These are phyloP conservation scores for Limnephilus marmoratus DNA, from an alignment of 2,888 invertebrate genomes.

Conservation along the genomic window DNA sequence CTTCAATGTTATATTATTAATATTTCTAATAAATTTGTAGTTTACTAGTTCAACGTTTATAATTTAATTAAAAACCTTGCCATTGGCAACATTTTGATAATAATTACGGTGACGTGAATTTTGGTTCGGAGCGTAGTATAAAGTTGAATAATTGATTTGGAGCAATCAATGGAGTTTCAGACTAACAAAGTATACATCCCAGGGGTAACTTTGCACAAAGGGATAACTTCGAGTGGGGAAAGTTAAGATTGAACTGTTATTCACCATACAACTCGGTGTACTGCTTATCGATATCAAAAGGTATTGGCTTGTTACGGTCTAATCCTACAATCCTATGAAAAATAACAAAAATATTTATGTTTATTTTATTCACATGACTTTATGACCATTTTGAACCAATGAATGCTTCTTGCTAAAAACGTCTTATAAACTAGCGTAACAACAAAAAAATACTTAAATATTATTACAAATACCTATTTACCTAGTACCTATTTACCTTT, in stretches of 20 bases:
- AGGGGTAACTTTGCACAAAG: slow-evolving; percentile 44
- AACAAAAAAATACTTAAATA: too few species aligned
- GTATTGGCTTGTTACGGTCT: background rate
- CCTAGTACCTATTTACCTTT: too few species aligned
- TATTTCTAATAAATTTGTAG: background rate
- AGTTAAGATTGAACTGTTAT: slow-evolving; percentile 41
- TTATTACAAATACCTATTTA: too few species aligned
- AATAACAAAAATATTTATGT: background rate
- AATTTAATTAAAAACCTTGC: slow-evolving; percentile 15
- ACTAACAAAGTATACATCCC: slow-evolving; percentile 51
- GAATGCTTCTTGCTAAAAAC: too few species aligned
- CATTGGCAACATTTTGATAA: slow-evolving; percentile 39
- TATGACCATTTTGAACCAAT: too few species aligned
- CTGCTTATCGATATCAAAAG: background rate
- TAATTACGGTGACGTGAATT: slow-evolving; percentile 47
- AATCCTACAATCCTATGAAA: background rate
- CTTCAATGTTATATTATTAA: background rate
- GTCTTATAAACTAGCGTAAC: too few species aligned
- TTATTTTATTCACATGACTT: too few species aligned
- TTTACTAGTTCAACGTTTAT: background rate
- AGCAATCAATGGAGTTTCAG: slow-evolving; percentile 52
- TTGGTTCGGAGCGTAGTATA: slow-evolving; percentile 33
- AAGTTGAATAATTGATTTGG: slow-evolving; percentile 51
- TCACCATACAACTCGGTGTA: background rate
- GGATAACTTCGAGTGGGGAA: slow-evolving; percentile 33